Evolutionary conservation across 1,140 invertebrate species (phyloP).

Genomic region (Andricus grossulariae): DNA sequence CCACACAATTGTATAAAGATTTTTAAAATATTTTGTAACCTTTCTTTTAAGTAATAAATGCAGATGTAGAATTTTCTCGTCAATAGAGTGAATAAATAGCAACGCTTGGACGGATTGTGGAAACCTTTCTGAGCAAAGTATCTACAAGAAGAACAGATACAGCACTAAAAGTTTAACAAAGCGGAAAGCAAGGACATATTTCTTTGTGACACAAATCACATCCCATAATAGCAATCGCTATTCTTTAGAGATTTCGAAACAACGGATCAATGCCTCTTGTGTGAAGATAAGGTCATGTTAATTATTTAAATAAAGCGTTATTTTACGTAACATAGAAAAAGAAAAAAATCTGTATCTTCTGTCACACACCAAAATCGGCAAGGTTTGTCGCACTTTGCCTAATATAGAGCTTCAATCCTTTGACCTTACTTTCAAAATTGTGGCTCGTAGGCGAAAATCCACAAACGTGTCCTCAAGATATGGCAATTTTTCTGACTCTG

Average conservation of each 20-base stretch:
- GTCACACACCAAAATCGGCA: constrained; percentile 4
- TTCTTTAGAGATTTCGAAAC: too few species aligned
- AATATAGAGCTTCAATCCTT: constrained; percentile 14
- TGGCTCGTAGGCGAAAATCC: constrained; percentile 22
- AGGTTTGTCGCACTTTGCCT: constrained; percentile 6
- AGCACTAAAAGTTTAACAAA: constrained; percentile 25
- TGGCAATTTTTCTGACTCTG: background rate
- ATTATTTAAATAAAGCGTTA: too few species aligned
- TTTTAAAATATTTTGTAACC: too few species aligned
- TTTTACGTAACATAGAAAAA: too few species aligned
- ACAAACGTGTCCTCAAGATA: constrained; percentile 28
- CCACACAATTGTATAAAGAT: too few species aligned
- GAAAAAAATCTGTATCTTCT: background rate
- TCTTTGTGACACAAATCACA: constrained; percentile 21
- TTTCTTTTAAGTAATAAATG: too few species aligned
- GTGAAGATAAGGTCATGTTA: too few species aligned
- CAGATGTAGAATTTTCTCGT: background rate
- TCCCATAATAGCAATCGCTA: background rate
- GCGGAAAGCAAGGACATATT: constrained; percentile 28
- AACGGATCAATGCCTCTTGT: too few species aligned
- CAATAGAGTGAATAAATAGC: constrained; percentile 15
- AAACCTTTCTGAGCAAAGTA: background rate
- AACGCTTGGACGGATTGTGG: constrained; percentile 20
- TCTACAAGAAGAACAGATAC: constrained; percentile 16
- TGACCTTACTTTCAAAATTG: constrained; percentile 19